phyloP scores from a whole-genome alignment of 2,113 vertebrate species.

The Cercopithecus mona region DNA sequence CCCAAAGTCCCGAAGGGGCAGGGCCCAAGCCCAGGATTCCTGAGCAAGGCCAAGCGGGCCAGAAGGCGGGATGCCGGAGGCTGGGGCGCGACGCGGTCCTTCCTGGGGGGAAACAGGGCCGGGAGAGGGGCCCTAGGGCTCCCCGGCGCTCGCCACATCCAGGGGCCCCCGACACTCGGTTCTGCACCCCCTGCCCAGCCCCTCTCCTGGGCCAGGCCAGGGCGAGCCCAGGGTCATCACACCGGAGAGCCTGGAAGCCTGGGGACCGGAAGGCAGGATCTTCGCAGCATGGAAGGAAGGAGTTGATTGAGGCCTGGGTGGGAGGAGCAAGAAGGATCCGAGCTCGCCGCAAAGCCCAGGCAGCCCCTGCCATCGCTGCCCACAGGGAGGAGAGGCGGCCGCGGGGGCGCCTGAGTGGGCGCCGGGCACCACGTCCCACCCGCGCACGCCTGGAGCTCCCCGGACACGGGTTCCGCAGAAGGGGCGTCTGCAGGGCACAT shows the following conservation, averaged over 20 bases:
- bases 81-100: background rate
- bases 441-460: background rate
- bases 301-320: background rate
- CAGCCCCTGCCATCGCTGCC: background rate
- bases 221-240: background rate
- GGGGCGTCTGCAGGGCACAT: no score
- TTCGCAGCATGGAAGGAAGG: background rate
- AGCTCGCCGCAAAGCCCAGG: background rate
- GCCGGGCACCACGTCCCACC: no score
- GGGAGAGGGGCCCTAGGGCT: no score
- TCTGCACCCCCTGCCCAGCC: background rate
- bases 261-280: accelerated
- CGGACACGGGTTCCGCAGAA: background rate
- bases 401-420: background rate
- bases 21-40: background rate
- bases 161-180: background rate
- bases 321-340: background rate
- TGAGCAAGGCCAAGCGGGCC: accelerated
- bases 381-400: no score
- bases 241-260: background rate
- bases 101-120: background rate
- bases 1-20: no score
- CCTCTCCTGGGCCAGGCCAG: background rate
- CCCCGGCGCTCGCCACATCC: no score
- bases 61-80: accelerated